Evolutionary conservation across 2,888 invertebrate genomes (phyloP), one percentile per base, ranked within the genome.

Genomic region (Drosophila cyrtoloma): DNA sequence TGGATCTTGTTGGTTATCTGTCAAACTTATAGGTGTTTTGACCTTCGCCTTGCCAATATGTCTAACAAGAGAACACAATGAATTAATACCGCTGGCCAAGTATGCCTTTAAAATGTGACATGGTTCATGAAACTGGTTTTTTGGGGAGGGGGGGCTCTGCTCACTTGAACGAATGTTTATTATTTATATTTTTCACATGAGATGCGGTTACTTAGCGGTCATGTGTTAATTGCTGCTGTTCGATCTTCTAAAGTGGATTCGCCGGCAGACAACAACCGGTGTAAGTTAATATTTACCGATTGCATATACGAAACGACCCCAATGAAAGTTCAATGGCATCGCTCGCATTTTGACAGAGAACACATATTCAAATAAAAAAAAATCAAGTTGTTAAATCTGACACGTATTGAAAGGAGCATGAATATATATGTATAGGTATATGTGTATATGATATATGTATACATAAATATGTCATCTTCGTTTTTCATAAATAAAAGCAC

Each of bases 301-400:
- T 72, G 57, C 79, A 79, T 52, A 44, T 51, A 42, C 19, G 26
- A 37, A 53, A 33, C 51, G 51, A 51, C 16, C 52, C 39, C 22
- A n/a, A 28, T 28, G 19, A 72, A 80, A 81, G 86, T 86, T 86
- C 86, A 87, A 79, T 81, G 85, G 85, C 86, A 77, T 85, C 77
- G 71, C 73, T 71, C 71, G 28, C 30, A 30, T 73, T 69, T 59
- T 55, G 35, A 50, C 60, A 37, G 30, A 12, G 2, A 35, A 26
- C 32, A 12, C 22, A 28, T 19, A 56, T 28, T 28, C 22, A 30
- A 35, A 16, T 0, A 5, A 61, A 26, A 59, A 37, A 51, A 71
- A 67, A 75, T 61, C 63, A 65, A 67, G 62, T 70, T 57, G 76
- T 73, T 71, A 33, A 79, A 76, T 71, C 68, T 79, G 62, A 82